Evolutionary conservation across 2,888 invertebrate species (phyloP), one percentile per base, ranked within the genome.

Genomic region (Tanypteryx hageni): DNA sequence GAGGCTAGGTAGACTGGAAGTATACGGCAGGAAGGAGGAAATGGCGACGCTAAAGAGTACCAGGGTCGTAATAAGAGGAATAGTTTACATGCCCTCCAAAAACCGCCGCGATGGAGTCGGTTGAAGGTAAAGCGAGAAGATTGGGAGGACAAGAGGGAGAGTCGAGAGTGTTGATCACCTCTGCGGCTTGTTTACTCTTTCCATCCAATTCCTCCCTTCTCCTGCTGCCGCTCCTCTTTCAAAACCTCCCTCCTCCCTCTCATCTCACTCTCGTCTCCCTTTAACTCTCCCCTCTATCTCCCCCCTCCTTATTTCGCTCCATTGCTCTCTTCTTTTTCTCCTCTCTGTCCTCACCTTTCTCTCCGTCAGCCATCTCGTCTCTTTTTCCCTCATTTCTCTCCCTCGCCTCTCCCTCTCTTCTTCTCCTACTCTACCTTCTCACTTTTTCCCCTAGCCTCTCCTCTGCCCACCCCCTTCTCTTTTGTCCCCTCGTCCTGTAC

Each of bases 161-260:
- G 18, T 68, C 68, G 22, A 68, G 68, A 68, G 68, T 76, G 76
- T 76, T 76, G 76, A 76, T 76, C 76, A 27, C 22, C 22, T 27
- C 27, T 68, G 68, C 68, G 68, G 68, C 68, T 68, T 76, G 76
- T 76, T 76, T 76, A 76, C 76, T 76, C 14, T 27, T 10, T 76
- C 11, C 68, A 68, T 68, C 68, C 68, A 68, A 68, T 68, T 22
- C 18, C 68, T 22, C 22, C 64, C 64, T n/a, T 11, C 64, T 44
- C 44, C 44, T 44, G n/a, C 44, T 44, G 44, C 44, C 44, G 1
- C 44, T 44, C 44, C 44, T 44, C 44, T 44, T 44, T 44, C 44
- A 44, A 5, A 44, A 44, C 1, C 1, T 5, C 44, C 5, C 44
- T 5, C 44, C 44, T 44, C 44, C 44, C 44, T 5, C 44, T 5